These are phyloP conservation scores for Agonopterix subpropinquella DNA, from an alignment of 2,888 invertebrate genomes.

Conservation along the genomic window DNA sequence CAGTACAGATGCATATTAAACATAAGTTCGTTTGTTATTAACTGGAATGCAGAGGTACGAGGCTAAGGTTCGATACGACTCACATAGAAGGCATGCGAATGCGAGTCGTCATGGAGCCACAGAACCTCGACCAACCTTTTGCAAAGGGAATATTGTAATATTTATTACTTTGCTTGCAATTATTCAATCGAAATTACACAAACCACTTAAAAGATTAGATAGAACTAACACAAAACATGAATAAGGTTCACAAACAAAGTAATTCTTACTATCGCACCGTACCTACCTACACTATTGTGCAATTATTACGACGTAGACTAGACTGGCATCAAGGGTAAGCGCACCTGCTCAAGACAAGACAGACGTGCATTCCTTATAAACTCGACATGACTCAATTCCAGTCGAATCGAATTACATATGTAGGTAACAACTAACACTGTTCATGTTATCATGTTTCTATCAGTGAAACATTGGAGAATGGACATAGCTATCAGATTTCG, in stretches of 20 bases:
- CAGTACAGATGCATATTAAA: not conserved
- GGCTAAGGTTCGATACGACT: slow-evolving; percentile 48
- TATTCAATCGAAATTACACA: not conserved
- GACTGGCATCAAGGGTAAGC: slow-evolving; percentile 11
- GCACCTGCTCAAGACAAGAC: slow-evolving; percentile 31
- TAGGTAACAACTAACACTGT: slow-evolving; percentile 5
- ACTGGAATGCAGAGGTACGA: slow-evolving; percentile 55
- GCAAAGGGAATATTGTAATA: slow-evolving; percentile 8
- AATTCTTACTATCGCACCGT: not conserved
- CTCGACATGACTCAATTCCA: slow-evolving; percentile 26
- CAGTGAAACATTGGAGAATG: slow-evolving; percentile 8
- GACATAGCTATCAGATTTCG: slow-evolving; percentile 9
- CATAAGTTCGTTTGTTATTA: slow-evolving; percentile 14
- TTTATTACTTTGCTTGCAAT: not conserved
- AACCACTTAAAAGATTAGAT: slow-evolving; percentile 2
- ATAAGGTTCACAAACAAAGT: not conserved
- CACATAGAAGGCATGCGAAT: slow-evolving; percentile 59
- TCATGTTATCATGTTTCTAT: slow-evolving; percentile 7
- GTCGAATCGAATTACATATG: slow-evolving; percentile 29
- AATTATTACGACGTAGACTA: slow-evolving; percentile 7
- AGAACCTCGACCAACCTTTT: slow-evolving; percentile 25
- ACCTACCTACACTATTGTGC: slow-evolving; percentile 10
- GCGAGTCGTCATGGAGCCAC: slow-evolving; percentile 36
- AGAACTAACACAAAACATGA: slow-evolving; percentile 1
- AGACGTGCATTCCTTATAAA: slow-evolving; percentile 26